A percentile compares a stretch with the other conserved stretches of the same genome.
phyloP scores from a whole-genome alignment of 2,797 vertebrate genomes.

The Podargus strigoides region DNA sequence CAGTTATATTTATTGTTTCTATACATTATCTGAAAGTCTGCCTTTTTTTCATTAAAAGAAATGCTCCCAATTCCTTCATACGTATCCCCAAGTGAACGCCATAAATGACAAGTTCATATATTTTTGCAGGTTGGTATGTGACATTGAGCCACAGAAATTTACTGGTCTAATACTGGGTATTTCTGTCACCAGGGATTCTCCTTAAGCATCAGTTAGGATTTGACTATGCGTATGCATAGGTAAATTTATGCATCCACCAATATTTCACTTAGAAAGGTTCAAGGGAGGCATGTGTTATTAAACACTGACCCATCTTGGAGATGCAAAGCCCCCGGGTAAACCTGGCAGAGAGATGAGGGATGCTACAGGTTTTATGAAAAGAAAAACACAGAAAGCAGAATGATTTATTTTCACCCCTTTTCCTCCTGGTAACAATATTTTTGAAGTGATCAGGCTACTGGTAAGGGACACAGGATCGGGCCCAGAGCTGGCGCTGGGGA shows the following conservation, averaged over 20 bases:
- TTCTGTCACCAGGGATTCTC: neutral
- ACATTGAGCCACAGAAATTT: neutral
- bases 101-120: rapidly evolving
- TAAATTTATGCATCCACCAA: neutral
- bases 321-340: neutral
- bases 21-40: neutral
- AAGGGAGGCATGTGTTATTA: neutral
- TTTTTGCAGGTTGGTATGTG: neutral
- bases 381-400: neutral
- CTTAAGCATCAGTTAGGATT: neutral
- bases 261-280: neutral
- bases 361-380: neutral
- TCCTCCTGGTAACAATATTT: neutral
- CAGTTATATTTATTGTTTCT: conserved; percentile 15
- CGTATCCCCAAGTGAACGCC: neutral
- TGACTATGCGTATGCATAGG: neutral
- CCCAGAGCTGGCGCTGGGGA: neutral
- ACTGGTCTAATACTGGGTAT: neutral
- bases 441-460: neutral
- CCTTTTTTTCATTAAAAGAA: neutral
- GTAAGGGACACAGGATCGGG: neutral
- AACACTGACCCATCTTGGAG: neutral
- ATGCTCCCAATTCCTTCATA: rapidly evolving
- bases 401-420: neutral
- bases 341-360: neutral